These are phyloP conservation scores for Eueremaeus valkanovi DNA, from an alignment of 2,888 invertebrate species.

Conservation along the genomic window DNA sequence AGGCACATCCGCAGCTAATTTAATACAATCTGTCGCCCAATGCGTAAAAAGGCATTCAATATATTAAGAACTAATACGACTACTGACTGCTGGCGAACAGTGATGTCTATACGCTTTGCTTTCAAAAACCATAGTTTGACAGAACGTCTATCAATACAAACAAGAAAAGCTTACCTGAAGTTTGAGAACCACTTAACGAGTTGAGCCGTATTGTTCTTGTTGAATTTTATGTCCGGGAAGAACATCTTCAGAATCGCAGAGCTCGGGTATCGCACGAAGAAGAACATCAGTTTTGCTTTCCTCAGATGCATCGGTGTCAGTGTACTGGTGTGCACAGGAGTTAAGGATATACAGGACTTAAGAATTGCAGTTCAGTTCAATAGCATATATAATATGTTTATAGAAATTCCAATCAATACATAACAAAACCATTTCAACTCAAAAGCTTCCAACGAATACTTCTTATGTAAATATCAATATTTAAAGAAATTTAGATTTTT, in stretches of 20 bases:
- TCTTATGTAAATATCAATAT: background rate
- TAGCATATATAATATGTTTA: too few species aligned
- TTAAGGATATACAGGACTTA: constrained; percentile 61
- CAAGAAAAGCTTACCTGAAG: constrained; percentile 83
- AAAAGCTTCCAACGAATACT: background rate
- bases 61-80: constrained; percentile 22
- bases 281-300: constrained; percentile 99
- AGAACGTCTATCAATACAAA: background rate
- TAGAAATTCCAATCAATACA: background rate
- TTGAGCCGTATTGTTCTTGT: constrained; percentile 99
- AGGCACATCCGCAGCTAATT: constrained; percentile 34
- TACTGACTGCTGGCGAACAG: background rate
- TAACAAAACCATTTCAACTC: background rate
- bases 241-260: constrained; percentile 99
- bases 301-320: constrained; percentile 99
- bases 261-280: constrained; percentile 99
- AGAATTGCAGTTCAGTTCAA: background rate
- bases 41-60: constrained; percentile 1
- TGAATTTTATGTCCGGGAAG: constrained; percentile 99
- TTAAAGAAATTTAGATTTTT: background rate
- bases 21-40: constrained; percentile 23
- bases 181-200: constrained; percentile 99
- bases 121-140: background rate
- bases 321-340: constrained; percentile 78
- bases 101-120: constrained; percentile 1